A percentile compares a stretch with the other conserved stretches of the same genome.
phyloP scores from a whole-genome alignment of 2,113 vertebrate genomes.

The Zosterops hypoxanthus region DNA sequence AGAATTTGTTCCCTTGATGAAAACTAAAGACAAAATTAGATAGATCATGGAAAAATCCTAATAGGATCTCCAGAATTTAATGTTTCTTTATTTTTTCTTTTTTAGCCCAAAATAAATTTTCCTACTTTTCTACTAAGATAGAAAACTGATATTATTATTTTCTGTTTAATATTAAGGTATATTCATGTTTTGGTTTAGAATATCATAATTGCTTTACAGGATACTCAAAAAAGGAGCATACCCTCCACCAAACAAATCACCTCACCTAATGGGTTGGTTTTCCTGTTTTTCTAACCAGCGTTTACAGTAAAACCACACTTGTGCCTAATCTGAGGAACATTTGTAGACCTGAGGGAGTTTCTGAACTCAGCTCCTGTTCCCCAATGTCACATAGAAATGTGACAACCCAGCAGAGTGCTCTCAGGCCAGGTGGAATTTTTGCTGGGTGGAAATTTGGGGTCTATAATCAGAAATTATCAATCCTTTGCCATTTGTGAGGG shows the following conservation, averaged over 20 bases:
- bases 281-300: neutral
- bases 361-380: neutral
- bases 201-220: neutral
- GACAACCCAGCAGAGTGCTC: neutral
- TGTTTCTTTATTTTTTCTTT: neutral
- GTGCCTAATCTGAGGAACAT: neutral
- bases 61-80: neutral
- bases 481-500: neutral
- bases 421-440: neutral
- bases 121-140: neutral
- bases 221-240: neutral
- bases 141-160: neutral
- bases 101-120: neutral
- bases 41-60: neutral
- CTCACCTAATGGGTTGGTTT: neutral
- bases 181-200: neutral
- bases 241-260: neutral
- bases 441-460: neutral
- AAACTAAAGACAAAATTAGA: neutral
- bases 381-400: accelerated
- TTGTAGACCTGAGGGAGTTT: neutral
- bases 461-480: neutral
- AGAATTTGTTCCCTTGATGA: neutral
- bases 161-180: neutral
- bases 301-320: neutral